Evolutionary conservation across 2,113 vertebrate species (phyloP).

Genomic region (Platichthys flesus): DNA sequence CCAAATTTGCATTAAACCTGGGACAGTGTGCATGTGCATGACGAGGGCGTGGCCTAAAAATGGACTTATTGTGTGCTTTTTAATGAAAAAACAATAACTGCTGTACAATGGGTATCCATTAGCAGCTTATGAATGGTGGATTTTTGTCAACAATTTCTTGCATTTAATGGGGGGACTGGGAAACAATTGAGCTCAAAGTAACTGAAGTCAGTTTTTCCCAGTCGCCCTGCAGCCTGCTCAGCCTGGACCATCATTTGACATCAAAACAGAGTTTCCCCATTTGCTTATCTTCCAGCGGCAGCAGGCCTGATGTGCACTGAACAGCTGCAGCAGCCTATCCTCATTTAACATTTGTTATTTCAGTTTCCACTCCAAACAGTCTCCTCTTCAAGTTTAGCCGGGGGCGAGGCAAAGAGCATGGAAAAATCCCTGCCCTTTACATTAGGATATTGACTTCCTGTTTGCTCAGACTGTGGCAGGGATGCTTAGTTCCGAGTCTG

Average conservation of each 20-base stretch:
- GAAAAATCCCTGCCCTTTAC: constrained; percentile 50
- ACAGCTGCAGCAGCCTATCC: constrained; percentile 55
- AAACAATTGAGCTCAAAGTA: constrained; percentile 57
- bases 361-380: constrained; percentile 63
- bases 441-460: constrained; percentile 55
- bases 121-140: constrained; percentile 41
- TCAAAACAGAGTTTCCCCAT: constrained; percentile 54
- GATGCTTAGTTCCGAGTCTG: constrained; percentile 29
- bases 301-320: constrained; percentile 67
- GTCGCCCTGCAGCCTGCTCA: constrained; percentile 43
- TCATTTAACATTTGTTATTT: constrained; percentile 72
- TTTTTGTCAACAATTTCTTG: constrained; percentile 41
- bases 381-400: constrained; percentile 56
- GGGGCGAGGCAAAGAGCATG: constrained; percentile 29
- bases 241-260: constrained; percentile 55
- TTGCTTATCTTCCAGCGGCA: constrained; percentile 75
- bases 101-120: constrained; percentile 39
- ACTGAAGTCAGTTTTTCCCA: constrained; percentile 46
- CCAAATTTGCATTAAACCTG: neutral
- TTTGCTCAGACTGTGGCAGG: constrained; percentile 37
- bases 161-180: constrained; percentile 53
- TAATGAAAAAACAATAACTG: constrained; percentile 1
- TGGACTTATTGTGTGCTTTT: constrained; percentile 13
- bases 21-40: constrained; percentile 25
- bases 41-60: constrained; percentile 12